These are phyloP conservation scores for Pseudorhombus dupliciocellatus DNA, from an alignment of 2,113 vertebrate genomes.

Conservation along the genomic window DNA sequence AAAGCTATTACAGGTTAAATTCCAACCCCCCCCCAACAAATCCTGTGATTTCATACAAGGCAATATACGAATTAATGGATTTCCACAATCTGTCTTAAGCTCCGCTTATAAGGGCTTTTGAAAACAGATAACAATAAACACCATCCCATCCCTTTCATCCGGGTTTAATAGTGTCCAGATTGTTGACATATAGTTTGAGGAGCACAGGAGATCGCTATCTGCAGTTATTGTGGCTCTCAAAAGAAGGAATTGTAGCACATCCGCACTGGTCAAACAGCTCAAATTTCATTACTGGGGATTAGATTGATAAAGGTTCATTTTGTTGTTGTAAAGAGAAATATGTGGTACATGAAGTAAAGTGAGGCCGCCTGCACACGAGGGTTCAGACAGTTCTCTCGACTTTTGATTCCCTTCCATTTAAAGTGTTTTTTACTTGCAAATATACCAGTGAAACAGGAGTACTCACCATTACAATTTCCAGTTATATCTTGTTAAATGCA, in stretches of 20 bases:
- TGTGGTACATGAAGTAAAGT: constrained; percentile 56
- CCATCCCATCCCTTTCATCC: constrained; percentile 79
- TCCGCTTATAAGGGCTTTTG: constrained; percentile 87
- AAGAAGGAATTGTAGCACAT: constrained; percentile 80
- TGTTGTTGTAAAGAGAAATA: constrained; percentile 80
- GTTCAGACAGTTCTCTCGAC: background rate
- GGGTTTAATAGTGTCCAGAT: constrained; percentile 86
- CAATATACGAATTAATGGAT: constrained; percentile 96
- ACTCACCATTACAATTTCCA: background rate
- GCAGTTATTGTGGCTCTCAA: constrained; percentile 82
- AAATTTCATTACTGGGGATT: constrained; percentile 92
- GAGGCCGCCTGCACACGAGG: background rate
- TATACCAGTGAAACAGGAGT: background rate
- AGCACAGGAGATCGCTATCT: constrained; percentile 82
- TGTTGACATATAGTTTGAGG: constrained; percentile 86
- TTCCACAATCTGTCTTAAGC: constrained; percentile 87
- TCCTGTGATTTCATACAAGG: constrained; percentile 90
- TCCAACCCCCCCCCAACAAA: constrained; percentile 81
- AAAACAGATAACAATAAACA: constrained; percentile 88
- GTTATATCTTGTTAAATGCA: too few species aligned
- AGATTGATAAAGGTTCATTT: constrained; percentile 85
- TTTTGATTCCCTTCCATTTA: background rate
- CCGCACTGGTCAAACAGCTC: constrained; percentile 81
- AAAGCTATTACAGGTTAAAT: constrained; percentile 86
- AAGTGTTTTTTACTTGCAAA: background rate